Conservation (phyloP, 2,797 vertebrate species). For the Liparis tanakae region DNA sequence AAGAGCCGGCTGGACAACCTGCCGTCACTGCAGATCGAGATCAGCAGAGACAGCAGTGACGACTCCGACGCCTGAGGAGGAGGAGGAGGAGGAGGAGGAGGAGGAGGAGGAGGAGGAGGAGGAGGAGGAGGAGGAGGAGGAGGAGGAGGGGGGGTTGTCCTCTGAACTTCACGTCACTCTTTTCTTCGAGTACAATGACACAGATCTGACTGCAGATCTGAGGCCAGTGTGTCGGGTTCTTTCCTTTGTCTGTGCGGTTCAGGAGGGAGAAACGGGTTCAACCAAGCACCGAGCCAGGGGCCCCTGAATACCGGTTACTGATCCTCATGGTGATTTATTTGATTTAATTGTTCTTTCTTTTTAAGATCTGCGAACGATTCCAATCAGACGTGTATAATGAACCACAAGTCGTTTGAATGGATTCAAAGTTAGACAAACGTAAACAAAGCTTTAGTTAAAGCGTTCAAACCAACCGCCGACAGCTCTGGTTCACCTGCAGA, state of each 20-base stretch:
- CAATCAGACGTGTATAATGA: neutral
- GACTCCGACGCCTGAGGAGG: conserved; percentile 91
- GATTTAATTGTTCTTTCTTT: neutral
- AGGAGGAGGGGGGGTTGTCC: neutral
- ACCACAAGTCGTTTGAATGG: neutral
- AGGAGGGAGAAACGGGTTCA: neutral
- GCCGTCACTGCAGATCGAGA: conserved; percentile 97
- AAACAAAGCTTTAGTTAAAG: neutral
- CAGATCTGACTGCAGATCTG: conserved; percentile 13
- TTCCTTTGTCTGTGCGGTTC: neutral
- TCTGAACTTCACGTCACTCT: neutral
- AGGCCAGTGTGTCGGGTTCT: neutral
- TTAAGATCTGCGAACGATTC: neutral
- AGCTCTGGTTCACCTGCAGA: neutral
- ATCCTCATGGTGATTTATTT: neutral
- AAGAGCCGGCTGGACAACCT: conserved; percentile 96
- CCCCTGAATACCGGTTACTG: neutral
- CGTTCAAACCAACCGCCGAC: neutral
- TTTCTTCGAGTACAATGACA: neutral
- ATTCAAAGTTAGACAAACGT: neutral
- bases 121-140: neutral
- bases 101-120: neutral
- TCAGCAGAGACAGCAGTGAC: conserved; percentile 96
- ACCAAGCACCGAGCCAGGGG: neutral
- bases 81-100: neutral